A percentile compares a stretch with the other conserved stretches of the same genome.
Evolutionary conservation across 92 coral and sea anemone genomes (phyloP).

Genomic region (Siderastrea siderea): DNA sequence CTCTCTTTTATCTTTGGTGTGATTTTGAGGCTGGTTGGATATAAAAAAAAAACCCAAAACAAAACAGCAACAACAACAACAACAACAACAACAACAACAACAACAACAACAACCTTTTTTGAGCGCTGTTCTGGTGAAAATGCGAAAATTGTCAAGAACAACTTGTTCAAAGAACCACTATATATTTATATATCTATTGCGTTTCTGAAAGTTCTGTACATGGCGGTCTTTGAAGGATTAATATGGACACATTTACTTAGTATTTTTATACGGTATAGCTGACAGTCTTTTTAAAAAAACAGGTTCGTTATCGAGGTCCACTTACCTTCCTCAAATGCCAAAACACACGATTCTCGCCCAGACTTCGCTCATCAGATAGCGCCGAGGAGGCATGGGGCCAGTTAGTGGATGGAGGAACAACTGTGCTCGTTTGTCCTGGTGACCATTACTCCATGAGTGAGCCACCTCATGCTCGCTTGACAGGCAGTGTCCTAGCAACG

Average conservation of each 20-base stretch:
- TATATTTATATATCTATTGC: no score
- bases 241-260: not conserved
- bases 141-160: no score
- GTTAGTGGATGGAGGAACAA: constrained; percentile 64
- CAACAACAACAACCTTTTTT: no score
- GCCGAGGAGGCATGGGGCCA: constrained; percentile 72
- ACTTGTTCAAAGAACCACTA: no score
- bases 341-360: constrained; percentile 41
- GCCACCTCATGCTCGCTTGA: constrained; percentile 62
- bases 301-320: constrained; percentile 73
- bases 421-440: constrained; percentile 73
- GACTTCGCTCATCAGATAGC: constrained; percentile 12
- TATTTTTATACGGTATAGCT: not conserved
- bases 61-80: no score
- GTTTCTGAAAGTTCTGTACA: no score
- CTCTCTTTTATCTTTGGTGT: no score
- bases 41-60: no score
- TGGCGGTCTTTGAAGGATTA: no score
- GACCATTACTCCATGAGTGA: constrained; percentile 81
- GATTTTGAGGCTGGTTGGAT: no score
- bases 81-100: no score
- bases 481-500: constrained; percentile 74
- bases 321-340: constrained; percentile 67
- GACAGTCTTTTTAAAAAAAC: not conserved
- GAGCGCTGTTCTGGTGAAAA: no score